Percentiles rank a stretch among this genome's conserved stretches.
Conservation (phyloP, 2,888 invertebrate species). For the Pardosa pseudoannulata region DNA sequence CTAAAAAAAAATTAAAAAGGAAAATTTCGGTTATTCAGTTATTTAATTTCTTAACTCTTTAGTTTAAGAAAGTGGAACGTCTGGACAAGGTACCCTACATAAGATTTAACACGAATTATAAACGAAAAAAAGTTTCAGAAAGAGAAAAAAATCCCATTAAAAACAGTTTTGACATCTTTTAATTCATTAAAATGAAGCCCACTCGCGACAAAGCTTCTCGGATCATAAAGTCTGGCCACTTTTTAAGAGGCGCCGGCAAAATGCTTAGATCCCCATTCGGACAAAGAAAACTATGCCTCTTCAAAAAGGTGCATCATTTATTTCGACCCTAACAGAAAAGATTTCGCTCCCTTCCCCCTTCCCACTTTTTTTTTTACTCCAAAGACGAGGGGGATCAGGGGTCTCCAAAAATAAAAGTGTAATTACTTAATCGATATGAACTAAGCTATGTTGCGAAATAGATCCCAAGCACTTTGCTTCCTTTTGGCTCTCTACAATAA, state of each 20-base stretch:
- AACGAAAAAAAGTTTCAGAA: too few relatives aligned
- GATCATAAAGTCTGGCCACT: constrained; percentile 19
- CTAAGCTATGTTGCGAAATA: constrained; percentile 60
- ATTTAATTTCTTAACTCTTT: too few relatives aligned
- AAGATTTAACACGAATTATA: too few relatives aligned
- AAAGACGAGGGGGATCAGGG: constrained; percentile 28
- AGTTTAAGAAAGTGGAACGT: too few relatives aligned
- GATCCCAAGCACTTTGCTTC: constrained; percentile 49
- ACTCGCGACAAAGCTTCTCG: not conserved
- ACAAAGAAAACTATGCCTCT: constrained; percentile 46
- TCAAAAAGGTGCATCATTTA: constrained; percentile 64
- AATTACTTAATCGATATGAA: constrained; percentile 70
- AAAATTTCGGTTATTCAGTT: too few relatives aligned
- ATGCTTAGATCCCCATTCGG: constrained; percentile 18
- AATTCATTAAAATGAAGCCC: not conserved
- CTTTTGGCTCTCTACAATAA: constrained; percentile 47
- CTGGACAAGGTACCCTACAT: too few relatives aligned
- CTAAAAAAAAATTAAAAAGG: too few relatives aligned
- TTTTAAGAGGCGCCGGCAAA: constrained; percentile 30
- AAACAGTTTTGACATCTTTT: not conserved
- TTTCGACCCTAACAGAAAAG: constrained; percentile 18
- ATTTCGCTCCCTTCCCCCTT: not conserved
- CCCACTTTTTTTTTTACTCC: not conserved
- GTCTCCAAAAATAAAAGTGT: constrained; percentile 63
- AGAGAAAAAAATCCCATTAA: too few relatives aligned